Conservation (phyloP, 2,888 invertebrate species). For the Apamea anceps region DNA sequence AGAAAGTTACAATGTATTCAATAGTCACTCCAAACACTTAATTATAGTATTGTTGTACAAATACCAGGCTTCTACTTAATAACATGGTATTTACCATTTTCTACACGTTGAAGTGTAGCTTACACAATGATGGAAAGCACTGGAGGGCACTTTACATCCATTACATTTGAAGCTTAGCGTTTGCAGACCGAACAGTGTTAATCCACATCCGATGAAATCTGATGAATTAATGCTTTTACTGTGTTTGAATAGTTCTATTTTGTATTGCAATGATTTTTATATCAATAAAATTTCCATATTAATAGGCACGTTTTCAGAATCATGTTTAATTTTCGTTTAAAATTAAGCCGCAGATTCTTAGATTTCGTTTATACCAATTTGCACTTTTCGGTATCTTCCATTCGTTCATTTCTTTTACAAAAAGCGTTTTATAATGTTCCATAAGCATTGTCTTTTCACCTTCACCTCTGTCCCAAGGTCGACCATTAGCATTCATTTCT, state of each 20-base stretch:
- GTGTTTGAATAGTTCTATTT: neutral
- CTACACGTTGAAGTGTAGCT: constrained; percentile 41
- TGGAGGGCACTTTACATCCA: constrained; percentile 25
- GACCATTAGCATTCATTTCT: constrained; percentile 16
- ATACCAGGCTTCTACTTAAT: constrained; percentile 40
- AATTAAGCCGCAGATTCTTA: neutral
- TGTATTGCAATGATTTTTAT: neutral
- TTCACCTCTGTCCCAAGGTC: neutral
- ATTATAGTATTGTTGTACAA: constrained; percentile 13
- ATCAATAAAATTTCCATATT: neutral
- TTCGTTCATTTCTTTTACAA: neutral
- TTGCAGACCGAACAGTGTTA: neutral
- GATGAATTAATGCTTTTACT: neutral
- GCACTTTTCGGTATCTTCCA: neutral
- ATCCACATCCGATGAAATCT: constrained; percentile 11
- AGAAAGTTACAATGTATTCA: constrained; percentile 28
- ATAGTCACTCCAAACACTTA: constrained; percentile 10
- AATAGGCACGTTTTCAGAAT: neutral
- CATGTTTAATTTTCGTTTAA: neutral
- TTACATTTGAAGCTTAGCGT: constrained; percentile 36
- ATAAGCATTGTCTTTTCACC: neutral
- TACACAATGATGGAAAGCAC: constrained; percentile 21
- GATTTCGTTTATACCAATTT: neutral
- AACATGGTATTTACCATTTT: constrained; percentile 37
- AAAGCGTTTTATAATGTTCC: neutral